phyloP scores from a whole-genome alignment of 2,113 vertebrate species.

The Aleadryas rufinucha region DNA sequence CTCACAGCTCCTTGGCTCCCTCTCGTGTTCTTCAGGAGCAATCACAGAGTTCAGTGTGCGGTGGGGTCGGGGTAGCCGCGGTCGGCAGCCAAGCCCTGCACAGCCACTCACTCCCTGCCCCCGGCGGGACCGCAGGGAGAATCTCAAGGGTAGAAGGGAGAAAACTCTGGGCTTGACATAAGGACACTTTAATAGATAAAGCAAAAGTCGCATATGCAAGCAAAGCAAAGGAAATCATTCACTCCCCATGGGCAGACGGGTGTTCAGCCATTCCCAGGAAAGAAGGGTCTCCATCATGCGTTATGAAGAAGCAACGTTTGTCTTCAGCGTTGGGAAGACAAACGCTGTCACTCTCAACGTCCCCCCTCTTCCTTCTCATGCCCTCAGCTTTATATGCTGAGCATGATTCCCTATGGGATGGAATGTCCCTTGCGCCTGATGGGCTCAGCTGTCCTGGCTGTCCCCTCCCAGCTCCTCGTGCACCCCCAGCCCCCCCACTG shows the following conservation, averaged over 20 bases:
- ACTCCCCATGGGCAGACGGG: not conserved
- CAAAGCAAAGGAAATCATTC: not conserved
- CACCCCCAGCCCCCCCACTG: not conserved
- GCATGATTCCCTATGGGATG: not conserved
- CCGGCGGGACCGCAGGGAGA: no score
- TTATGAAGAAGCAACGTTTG: no score
- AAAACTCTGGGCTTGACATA: not conserved
- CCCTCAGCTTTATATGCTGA: not conserved
- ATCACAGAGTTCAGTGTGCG: fast-evolving
- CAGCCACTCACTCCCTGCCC: fast-evolving
- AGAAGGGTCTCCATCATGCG: not conserved
- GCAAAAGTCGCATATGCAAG: not conserved
- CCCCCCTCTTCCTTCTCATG: no score
- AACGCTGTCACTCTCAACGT: not conserved
- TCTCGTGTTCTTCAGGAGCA: not conserved
- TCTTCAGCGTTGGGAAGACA: not conserved
- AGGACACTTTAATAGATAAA: not conserved
- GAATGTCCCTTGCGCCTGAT: not conserved
- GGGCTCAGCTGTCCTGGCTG: not conserved
- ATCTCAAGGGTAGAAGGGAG: not conserved
- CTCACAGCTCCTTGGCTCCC: not conserved
- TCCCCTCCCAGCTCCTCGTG: not conserved
- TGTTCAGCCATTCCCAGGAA: not conserved
- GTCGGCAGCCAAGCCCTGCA: fast-evolving
- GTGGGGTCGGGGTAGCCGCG: no score